Base-by-base conservation (phyloP, 2,888 invertebrate species). In the Mythimna loreyi region DNA sequence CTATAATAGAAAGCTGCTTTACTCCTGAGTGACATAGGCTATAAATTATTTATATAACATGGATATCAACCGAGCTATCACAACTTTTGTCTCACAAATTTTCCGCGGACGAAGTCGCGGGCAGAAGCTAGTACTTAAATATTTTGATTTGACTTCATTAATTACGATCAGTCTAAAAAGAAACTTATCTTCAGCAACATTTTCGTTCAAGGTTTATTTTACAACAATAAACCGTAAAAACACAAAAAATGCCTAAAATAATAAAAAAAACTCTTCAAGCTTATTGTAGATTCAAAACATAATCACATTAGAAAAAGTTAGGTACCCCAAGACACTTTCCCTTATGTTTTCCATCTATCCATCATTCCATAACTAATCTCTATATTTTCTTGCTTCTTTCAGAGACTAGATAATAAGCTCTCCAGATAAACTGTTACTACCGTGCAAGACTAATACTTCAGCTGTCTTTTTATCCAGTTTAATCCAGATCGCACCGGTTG, bases 391-490 rank as follows among this genome's bases (percentile, higher is more conserved):
- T 8, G 19, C 21, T 60, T 56, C 19, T 16, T 21, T 5, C 19
- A 3, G 23, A 52, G 21, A 49, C 57, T 62, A 59, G 11, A 69
- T 62, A 59, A 76, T 58, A 55, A 76, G 70, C 40, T 61, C 13
- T 33, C 49, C 47, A 69, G 77, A 69, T 58, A 74, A 74, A 70
- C 62, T 55, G 75, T 47, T 58, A 53, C 61, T 72, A 78, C 62
- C 53, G 25, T 23, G 33, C 25, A 28, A 67, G 49, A 57, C 63
- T 73, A 76, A 76, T 76, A 76, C 73, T 76, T 78, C 73, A 76
- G 52, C 73, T 72, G 78, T 72, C 73, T 78, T 76, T 75, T 78
- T 72, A 72, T 16, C 67, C 50, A 66, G 72, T 72, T 71, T 68
- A 74, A 78, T 67, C 67, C 49, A 28, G 79, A 73, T 78, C 60